Evolutionary conservation across 2,113 vertebrate species (phyloP).

Genomic region (Dryoscopus gambensis): DNA sequence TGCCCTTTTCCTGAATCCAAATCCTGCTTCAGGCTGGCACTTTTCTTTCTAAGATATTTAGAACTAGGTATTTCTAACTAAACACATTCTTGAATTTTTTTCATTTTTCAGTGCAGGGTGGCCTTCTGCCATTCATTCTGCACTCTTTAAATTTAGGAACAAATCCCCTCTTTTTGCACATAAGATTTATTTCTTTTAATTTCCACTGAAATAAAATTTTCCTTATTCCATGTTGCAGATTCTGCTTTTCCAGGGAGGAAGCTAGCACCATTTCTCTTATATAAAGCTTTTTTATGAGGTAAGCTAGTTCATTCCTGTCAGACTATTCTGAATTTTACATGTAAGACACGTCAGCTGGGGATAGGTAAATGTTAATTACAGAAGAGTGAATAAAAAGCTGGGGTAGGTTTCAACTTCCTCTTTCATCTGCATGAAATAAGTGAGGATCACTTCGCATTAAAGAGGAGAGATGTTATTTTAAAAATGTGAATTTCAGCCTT

Average conservation of each 20-base stretch:
- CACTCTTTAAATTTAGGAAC: neutral
- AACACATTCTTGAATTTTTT: neutral
- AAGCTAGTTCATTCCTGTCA: constrained; percentile 1
- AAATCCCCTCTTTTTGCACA: neutral
- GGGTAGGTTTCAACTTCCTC: neutral
- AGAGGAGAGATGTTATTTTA: constrained; percentile 25
- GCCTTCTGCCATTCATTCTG: neutral
- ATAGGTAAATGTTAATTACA: constrained; percentile 42
- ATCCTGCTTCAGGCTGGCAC: neutral
- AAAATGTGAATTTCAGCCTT: constrained; percentile 4
- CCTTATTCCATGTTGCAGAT: neutral
- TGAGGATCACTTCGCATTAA: constrained; percentile 14
- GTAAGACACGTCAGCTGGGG: neutral
- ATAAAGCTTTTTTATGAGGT: neutral
- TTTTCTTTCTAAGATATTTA: neutral
- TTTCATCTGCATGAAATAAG: constrained; percentile 1
- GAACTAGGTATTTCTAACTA: neutral
- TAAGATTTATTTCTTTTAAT: constrained; percentile 26
- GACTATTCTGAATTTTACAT: neutral
- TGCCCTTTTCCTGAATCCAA: neutral
- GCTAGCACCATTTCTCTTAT: neutral
- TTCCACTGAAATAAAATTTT: constrained; percentile 26
- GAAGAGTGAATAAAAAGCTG: constrained; percentile 6
- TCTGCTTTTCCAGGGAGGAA: constrained; percentile 15
- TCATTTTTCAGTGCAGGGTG: neutral